Evolutionary conservation across 2,797 vertebrate genomes (phyloP), one percentile per base, ranked within the genome.

Genomic region (Danio kyathit): DNA sequence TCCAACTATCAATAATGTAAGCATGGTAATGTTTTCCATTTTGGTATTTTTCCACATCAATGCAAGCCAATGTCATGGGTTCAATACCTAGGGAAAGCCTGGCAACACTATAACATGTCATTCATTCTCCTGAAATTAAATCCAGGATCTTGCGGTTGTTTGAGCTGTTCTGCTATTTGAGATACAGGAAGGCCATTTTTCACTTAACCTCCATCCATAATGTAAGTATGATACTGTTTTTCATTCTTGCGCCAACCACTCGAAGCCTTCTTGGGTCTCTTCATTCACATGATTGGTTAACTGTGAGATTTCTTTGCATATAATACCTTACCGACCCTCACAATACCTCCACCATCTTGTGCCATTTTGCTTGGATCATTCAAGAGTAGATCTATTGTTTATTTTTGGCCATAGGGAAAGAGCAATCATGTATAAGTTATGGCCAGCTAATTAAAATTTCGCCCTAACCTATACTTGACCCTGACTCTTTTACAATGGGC

Each of bases 391-490:
- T 6, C 83, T 51, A 80, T 85, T 89, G 81, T 86, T 76, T 75
- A 74, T 84, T 87, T 90, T 76, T 82, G 76, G 81, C 84, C 84
- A 88, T 86, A 90, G 82, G 88, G 88, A 93, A 80, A 85, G 84
- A 82, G 88, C 87, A 78, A 92, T 92, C 95, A 95, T 95, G 95
- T 96, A 96, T 89, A 89, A 91, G 90, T 95, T 93, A 97, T 98
- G 95, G 95, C 90, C 92, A 40, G 89, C 97, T 99, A 96, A 98
- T 97, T 92, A 91, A 93, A 94, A 94, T 92, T 92, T 94, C 92
- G 93, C 92, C 87, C 88, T 92, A 89, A 95, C 90, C 75, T 92
- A 92, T 92, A 91, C 84, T 84, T 90, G 94, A 97, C 93, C 96
- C 92, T 80, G 7, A 86, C 84, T 88, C 87, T 74, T 89, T 84